Evolutionary conservation across 2,888 invertebrate genomes (phyloP).

Genomic region (Athalia circularis): DNA sequence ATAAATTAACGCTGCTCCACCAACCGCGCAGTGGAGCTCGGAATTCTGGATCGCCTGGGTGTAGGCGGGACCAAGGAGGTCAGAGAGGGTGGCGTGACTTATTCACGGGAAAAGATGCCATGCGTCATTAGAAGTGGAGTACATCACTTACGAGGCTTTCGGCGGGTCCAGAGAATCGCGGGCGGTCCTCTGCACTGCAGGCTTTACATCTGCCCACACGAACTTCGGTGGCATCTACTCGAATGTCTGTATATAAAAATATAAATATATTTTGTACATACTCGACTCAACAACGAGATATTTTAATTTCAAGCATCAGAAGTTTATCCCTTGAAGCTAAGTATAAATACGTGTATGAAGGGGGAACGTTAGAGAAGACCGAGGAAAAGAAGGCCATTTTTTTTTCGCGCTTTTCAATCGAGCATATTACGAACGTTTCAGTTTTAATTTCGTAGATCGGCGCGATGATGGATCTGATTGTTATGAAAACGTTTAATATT

Average conservation of each 20-base stretch:
- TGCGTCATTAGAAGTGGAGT: slow-evolving; percentile 46
- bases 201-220: slow-evolving; percentile 14
- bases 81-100: slow-evolving; percentile 42
- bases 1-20: slow-evolving; percentile 46
- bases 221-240: not conserved
- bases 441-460: not conserved
- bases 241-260: not conserved
- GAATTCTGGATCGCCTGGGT: slow-evolving; percentile 43
- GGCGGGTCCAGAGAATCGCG: slow-evolving; percentile 36
- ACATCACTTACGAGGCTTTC: slow-evolving; percentile 44
- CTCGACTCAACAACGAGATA: slow-evolving; percentile 5
- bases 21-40: slow-evolving; percentile 41
- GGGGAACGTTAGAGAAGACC: not conserved
- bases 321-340: not conserved
- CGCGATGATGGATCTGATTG: not conserved
- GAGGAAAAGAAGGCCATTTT: not conserved
- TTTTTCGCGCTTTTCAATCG: slow-evolving; percentile 3
- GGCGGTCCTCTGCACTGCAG: slow-evolving; percentile 1
- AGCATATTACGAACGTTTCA: not conserved
- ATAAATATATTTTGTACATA: not conserved
- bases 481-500: not conserved
- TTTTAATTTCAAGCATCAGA: slow-evolving; percentile 22
- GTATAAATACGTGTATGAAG: not conserved
- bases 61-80: slow-evolving; percentile 39
- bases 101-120: slow-evolving; percentile 44